Evolutionary conservation across 2,113 vertebrate genomes (phyloP).

Genomic region (Ceratotherium simum): DNA sequence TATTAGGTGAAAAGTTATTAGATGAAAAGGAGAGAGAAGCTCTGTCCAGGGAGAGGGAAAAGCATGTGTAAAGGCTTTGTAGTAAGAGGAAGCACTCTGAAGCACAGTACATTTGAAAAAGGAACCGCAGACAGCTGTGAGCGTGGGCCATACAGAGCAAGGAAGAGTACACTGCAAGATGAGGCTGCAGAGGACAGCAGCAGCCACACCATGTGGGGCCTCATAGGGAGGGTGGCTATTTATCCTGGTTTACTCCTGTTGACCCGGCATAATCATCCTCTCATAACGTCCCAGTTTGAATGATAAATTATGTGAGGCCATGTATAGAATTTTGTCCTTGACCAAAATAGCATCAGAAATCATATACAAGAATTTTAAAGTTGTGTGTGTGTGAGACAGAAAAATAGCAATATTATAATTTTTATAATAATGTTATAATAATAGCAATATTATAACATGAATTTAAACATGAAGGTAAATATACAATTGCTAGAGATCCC

Average conservation of each 20-base stretch:
- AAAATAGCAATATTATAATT: not conserved
- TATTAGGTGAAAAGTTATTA: not conserved
- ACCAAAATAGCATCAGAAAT: not conserved
- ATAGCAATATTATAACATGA: not conserved
- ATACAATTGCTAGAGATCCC: not conserved
- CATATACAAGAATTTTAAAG: not conserved
- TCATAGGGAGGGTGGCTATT: not conserved
- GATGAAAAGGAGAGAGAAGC: not conserved
- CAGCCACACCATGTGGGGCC: not conserved
- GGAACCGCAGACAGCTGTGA: not conserved
- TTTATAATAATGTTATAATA: too few species aligned
- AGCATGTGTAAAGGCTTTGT: not conserved
- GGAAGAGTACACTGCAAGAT: not conserved
- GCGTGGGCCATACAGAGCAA: not conserved
- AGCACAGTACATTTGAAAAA: not conserved
- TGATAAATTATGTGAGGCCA: not conserved
- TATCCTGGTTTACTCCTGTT: not conserved
- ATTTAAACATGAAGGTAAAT: slow-evolving; percentile 5
- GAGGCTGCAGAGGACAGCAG: not conserved
- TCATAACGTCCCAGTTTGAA: not conserved
- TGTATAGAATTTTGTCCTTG: not conserved
- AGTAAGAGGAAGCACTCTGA: not conserved
- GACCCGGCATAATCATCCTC: not conserved
- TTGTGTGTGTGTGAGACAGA: not conserved
- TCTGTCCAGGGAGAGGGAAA: not conserved